Conservation (phyloP, 1,140 invertebrate species). For the Latrodectus geometricus region DNA sequence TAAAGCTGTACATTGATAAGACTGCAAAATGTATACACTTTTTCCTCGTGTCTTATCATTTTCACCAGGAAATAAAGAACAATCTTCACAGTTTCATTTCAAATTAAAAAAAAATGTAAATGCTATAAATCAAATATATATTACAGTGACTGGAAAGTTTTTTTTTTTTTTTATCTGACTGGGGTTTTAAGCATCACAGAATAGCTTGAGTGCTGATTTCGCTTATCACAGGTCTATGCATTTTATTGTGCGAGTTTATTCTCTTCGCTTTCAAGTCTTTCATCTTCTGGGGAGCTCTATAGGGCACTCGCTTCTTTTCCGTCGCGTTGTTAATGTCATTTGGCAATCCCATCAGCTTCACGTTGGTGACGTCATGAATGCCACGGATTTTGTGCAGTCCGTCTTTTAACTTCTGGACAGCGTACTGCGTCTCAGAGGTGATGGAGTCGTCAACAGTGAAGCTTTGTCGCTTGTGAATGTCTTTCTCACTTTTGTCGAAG, state of each 20-base stretch:
- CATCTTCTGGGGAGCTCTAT: conserved; percentile 52
- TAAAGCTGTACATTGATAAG: no score
- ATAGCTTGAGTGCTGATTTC: conserved; percentile 43
- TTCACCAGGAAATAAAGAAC: no score
- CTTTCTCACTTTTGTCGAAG: neutral
- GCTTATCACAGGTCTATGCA: conserved; percentile 37
- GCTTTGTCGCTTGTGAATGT: conserved; percentile 3
- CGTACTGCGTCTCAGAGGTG: conserved; percentile 12
- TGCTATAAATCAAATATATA: neutral
- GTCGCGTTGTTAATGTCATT: neutral
- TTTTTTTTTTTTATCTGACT: neutral
- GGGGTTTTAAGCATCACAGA: conserved; percentile 33
- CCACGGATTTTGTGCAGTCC: conserved; percentile 33
- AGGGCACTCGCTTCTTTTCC: conserved; percentile 36
- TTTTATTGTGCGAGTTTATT: conserved; percentile 39
- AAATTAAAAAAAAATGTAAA: neutral
- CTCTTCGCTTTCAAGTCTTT: conserved; percentile 58
- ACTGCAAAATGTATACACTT: no score
- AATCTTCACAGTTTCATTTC: neutral
- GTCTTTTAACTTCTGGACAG: conserved; percentile 45
- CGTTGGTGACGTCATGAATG: conserved; percentile 58
- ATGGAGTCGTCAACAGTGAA: neutral
- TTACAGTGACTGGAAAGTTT: neutral
- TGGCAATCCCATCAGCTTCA: neutral
- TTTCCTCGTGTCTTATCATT: no score